Conservation (phyloP, 2,797 vertebrate genomes). For the Acanthurus tractus region DNA sequence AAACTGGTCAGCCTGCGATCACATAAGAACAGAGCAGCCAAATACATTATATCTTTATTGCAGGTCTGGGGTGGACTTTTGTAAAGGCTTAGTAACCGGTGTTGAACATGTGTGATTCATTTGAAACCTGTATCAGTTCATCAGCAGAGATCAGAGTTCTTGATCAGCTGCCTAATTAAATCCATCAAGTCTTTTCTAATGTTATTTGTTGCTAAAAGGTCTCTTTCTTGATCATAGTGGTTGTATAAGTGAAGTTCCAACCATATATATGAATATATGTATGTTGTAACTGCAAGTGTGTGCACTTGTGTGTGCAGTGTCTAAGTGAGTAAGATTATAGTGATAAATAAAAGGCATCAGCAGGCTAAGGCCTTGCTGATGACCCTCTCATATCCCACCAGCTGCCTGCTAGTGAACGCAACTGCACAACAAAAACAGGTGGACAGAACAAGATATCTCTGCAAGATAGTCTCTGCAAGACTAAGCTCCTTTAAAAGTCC, state of each 20-base stretch:
- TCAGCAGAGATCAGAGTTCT: background rate
- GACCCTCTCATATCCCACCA: constrained; percentile 22
- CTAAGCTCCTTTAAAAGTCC: constrained; percentile 11
- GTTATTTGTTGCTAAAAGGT: background rate
- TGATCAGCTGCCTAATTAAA: background rate
- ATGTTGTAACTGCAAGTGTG: background rate
- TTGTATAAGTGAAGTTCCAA: background rate
- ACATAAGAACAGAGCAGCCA: too few relatives aligned
- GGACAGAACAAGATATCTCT: constrained; percentile 8
- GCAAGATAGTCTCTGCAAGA: background rate
- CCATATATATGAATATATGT: background rate
- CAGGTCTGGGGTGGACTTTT: background rate
- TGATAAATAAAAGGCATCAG: constrained; percentile 4
- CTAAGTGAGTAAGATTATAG: background rate
- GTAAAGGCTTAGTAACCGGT: background rate
- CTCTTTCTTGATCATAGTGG: background rate
- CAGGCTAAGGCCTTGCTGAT: background rate
- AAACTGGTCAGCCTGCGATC: constrained; percentile 8
- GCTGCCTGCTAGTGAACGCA: constrained; percentile 4
- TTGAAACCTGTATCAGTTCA: background rate
- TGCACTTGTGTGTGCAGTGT: background rate
- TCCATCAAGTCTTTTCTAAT: too few relatives aligned
- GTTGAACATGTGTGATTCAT: background rate
- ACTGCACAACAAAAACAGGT: background rate
- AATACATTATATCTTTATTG: background rate